A percentile compares a stretch with the other conserved stretches of the same genome.
These are phyloP conservation scores for Coelinius sp. DNA, from an alignment of 2,888 invertebrate species.

Conservation along the genomic window DNA sequence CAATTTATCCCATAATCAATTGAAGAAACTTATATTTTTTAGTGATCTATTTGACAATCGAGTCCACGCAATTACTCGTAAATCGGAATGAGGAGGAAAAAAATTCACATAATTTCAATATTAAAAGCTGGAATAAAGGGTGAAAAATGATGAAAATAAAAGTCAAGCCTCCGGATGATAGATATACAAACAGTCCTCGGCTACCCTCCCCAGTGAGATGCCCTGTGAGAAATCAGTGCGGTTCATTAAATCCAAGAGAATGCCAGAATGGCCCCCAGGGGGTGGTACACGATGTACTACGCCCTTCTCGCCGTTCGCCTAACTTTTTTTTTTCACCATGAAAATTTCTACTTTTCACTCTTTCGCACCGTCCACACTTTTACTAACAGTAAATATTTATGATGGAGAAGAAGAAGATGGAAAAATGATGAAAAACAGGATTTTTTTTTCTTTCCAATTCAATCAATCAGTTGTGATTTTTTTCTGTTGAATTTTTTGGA, in stretches of 20 bases:
- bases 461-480: too few relatives aligned
- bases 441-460: not conserved
- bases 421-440: not conserved
- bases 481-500: too few relatives aligned
- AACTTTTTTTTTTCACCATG: not conserved
- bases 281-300: slow-evolving; percentile 1
- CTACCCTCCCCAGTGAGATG: slow-evolving; percentile 13
- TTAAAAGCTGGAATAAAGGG: slow-evolving; percentile 35
- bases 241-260: slow-evolving; percentile 67
- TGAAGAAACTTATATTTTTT: slow-evolving; percentile 17
- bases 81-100: not conserved
- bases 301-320: not conserved
- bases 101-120: slow-evolving; percentile 12
- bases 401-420: slow-evolving; percentile 52
- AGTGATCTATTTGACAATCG: slow-evolving; percentile 23
- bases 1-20: slow-evolving; percentile 6
- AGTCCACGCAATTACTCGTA: slow-evolving; percentile 17
- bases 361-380: slow-evolving; percentile 25
- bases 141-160: slow-evolving; percentile 14
- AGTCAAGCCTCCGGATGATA: slow-evolving; percentile 49
- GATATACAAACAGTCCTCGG: slow-evolving; percentile 55
- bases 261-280: slow-evolving; percentile 48
- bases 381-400: slow-evolving; percentile 65
- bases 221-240: slow-evolving; percentile 65
- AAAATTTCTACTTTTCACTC: slow-evolving; percentile 21